Percentiles rank a stretch among this genome's conserved stretches.
These are phyloP conservation scores for Philotrypesis tridentata DNA, from an alignment of 1,140 invertebrate genomes.

Conservation along the genomic window DNA sequence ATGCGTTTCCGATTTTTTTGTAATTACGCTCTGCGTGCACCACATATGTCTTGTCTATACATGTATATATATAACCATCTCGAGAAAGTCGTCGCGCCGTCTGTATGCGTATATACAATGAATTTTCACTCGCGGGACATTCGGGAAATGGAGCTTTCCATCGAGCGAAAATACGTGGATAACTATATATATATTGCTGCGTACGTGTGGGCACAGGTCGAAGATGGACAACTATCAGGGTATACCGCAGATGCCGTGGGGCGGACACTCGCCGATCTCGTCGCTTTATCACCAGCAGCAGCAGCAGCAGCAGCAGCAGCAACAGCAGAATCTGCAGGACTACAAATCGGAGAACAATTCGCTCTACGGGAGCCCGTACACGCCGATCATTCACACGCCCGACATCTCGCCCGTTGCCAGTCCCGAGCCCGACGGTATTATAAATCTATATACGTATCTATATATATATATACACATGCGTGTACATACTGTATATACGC, in stretches of 20 bases:
- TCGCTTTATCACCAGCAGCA: slow-evolving; percentile 71
- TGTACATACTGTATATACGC: neutral
- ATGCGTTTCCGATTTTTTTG: slow-evolving; percentile 10
- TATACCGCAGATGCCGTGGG: slow-evolving; percentile 71
- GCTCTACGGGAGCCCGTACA: slow-evolving; percentile 72
- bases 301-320: slow-evolving; percentile 51
- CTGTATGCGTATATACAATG: too few species aligned
- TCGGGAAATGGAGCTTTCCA: too few species aligned
- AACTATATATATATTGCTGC: too few species aligned
- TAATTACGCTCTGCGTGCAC: neutral
- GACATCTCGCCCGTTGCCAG: slow-evolving; percentile 72
- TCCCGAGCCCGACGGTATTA: slow-evolving; percentile 71
- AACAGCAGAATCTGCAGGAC: slow-evolving; percentile 69
- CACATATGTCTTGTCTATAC: neutral
- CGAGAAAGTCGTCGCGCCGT: neutral
- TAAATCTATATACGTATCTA: slow-evolving; percentile 41
- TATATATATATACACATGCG: neutral
- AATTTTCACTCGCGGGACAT: neutral
- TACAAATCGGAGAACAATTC: slow-evolving; percentile 74
- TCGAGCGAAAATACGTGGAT: too few species aligned
- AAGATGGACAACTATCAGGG: slow-evolving; percentile 73
- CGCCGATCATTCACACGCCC: slow-evolving; percentile 71
- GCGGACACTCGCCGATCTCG: slow-evolving; percentile 72
- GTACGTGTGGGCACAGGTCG: slow-evolving; percentile 61
- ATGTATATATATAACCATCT: neutral